A percentile compares a stretch with the other conserved stretches of the same genome.
Evolutionary conservation across 2,113 vertebrate species (phyloP).

Genomic region (Cyanoderma ruficeps): DNA sequence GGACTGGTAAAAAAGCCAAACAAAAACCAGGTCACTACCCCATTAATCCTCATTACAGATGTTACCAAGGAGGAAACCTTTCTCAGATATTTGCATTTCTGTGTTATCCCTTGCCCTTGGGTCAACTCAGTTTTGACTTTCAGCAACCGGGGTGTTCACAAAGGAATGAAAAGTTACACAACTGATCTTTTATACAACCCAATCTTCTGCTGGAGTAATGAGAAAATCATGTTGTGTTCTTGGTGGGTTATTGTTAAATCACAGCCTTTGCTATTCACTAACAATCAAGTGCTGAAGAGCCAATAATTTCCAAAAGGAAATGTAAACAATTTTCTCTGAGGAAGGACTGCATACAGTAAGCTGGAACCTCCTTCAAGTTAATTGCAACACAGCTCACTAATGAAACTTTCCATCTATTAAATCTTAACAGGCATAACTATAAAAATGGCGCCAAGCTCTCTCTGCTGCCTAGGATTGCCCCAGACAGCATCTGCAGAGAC

Average conservation of each 20-base stretch:
- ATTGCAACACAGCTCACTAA: constrained; percentile 81
- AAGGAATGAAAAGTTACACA: not conserved
- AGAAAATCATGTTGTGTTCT: constrained; percentile 20
- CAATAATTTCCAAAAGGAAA: constrained; percentile 73
- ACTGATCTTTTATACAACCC: not conserved
- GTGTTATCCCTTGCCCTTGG: not conserved
- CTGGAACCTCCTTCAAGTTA: constrained; percentile 82
- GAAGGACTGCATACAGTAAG: constrained; percentile 72
- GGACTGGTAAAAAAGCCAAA: not conserved
- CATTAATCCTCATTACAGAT: constrained; percentile 36
- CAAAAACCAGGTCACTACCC: not conserved
- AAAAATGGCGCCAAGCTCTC: constrained; percentile 83
- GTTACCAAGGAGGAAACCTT: constrained; percentile 15
- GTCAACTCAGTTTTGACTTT: not conserved
- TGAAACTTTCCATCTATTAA: constrained; percentile 85
- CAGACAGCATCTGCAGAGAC: constrained; percentile 70
- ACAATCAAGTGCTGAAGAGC: constrained; percentile 63
- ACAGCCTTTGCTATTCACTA: constrained; percentile 40
- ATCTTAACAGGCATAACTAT: constrained; percentile 82
- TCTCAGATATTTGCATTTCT: constrained; percentile 31
- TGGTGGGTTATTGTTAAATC: not conserved
- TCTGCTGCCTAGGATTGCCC: constrained; percentile 69
- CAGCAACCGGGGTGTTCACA: not conserved
- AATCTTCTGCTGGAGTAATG: not conserved
- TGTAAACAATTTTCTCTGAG: constrained; percentile 71